Base-by-base conservation (phyloP, 2,888 invertebrate genomes). In the Metellina segmentata region DNA sequence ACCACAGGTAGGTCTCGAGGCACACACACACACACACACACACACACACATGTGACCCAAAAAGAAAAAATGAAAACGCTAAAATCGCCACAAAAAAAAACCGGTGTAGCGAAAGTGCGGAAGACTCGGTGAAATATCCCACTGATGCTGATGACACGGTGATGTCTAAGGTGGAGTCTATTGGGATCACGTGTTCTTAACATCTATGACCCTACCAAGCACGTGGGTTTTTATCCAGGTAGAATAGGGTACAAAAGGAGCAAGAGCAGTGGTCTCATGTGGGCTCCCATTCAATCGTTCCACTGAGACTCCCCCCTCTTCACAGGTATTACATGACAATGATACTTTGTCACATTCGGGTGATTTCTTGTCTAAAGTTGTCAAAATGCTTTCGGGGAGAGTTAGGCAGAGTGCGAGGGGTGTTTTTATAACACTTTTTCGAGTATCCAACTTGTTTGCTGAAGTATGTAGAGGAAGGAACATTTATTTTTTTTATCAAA, bases 161-260 rank as follows among this genome's bases (percentile, higher is more conserved):
- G 70, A 78, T 79, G 90, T 79, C 72, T 90, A 78, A 85, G 85
- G 85, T 85, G 90, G 90, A 90, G 90, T 85, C 79, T 89, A 89
- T 89, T 89, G 77, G 77, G 89, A 82, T 89, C 89, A 90, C 90
- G 90, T 85, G 90, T 69, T 77, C 79, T 77, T 90, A 74, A 75
- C 81, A n/a, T 74, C 72, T 74, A 69, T 89, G 88, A 89, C 88
- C 88, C 81, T 75, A 69, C 34, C 7, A 70, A 82, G 83, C 89
- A 89, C 89, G 89, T 89, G 89, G 77, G 82, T 34, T 34, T 88
- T 81, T 72, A 82, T 78, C 52, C 85, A 85, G 49, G 19, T 72
- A 79, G 82, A 85, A 90, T 74, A 78, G 34, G 53, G n/a, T 81
- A 90, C 90, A 90, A 90, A 79, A 72, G 79, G 72, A 5, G 34